A percentile compares a stretch with the other conserved stretches of the same genome.
phyloP scores from a whole-genome alignment of 2,888 invertebrate species.

The Eupithecia subfuscata region DNA sequence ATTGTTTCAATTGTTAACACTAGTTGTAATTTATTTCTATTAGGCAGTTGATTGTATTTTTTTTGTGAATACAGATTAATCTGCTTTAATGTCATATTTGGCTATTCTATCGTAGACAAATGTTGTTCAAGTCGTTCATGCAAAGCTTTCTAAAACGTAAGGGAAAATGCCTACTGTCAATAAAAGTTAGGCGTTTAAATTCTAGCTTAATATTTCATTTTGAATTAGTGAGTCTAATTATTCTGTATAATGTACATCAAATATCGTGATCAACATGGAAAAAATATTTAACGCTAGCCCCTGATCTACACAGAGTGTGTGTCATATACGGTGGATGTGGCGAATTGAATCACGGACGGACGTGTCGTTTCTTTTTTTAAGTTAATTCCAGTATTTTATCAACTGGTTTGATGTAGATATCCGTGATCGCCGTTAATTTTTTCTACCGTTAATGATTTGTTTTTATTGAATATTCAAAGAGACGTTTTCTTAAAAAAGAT shows the following conservation, averaged over 20 bases:
- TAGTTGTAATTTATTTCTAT: no score
- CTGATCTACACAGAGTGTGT: conserved; percentile 14
- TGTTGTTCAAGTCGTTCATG: neutral
- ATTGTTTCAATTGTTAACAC: no score
- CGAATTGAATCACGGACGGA: conserved; percentile 23
- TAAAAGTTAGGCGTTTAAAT: no score
- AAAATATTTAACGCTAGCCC: neutral
- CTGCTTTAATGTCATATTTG: neutral
- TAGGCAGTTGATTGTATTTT: no score
- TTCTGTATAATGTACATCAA: no score
- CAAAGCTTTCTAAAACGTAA: no score
- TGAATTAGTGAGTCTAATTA: no score
- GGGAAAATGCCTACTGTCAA: no score
- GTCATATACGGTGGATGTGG: conserved; percentile 27
- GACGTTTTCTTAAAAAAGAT: no score
- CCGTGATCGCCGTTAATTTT: neutral
- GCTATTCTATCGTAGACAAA: neutral
- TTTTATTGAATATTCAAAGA: neutral
- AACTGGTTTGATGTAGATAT: neutral
- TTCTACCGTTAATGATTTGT: neutral
- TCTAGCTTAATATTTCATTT: no score
- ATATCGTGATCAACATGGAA: no score
- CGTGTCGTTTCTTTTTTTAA: conserved; percentile 15
- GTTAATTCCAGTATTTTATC: neutral
- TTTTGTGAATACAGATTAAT: no score